Conservation (phyloP, 2,888 invertebrate species). For the Nomada lathburiana region DNA sequence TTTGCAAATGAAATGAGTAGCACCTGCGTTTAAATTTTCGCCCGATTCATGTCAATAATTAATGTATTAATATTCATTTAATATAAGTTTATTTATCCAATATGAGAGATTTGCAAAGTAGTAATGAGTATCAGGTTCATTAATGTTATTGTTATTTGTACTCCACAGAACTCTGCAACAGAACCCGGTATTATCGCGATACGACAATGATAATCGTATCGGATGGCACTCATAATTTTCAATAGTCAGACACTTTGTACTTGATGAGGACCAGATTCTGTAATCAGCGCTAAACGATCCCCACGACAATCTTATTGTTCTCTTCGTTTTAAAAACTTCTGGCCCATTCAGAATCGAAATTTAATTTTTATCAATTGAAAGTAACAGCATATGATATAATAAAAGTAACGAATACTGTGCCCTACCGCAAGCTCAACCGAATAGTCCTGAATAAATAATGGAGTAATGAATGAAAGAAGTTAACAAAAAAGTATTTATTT, state of each 20-base stretch:
- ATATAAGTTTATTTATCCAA: too few species aligned
- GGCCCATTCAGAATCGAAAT: background rate
- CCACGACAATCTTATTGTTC: background rate
- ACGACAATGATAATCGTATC: slow-evolving; percentile 29
- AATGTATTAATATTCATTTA: too few species aligned
- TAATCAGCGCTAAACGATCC: background rate
- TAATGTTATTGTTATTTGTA: slow-evolving; percentile 24
- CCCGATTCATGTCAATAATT: too few species aligned
- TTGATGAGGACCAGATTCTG: background rate
- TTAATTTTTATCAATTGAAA: background rate
- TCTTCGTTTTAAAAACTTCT: background rate
- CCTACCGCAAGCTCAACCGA: background rate
- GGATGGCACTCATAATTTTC: background rate
- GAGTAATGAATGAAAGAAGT: too few species aligned
- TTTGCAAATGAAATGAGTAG: too few species aligned
- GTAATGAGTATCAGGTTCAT: slow-evolving; percentile 18
- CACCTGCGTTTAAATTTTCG: too few species aligned
- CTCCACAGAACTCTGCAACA: background rate
- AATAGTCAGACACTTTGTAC: slow-evolving; percentile 10
- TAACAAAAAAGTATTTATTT: too few species aligned
- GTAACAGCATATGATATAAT: background rate
- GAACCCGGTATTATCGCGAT: slow-evolving; percentile 29
- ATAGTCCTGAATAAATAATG: too few species aligned
- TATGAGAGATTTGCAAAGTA: background rate
- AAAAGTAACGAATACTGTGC: background rate